A percentile compares a stretch with the other conserved stretches of the same genome.
Conservation (phyloP, 2,888 invertebrate species). For the Blastobasis adustella region DNA sequence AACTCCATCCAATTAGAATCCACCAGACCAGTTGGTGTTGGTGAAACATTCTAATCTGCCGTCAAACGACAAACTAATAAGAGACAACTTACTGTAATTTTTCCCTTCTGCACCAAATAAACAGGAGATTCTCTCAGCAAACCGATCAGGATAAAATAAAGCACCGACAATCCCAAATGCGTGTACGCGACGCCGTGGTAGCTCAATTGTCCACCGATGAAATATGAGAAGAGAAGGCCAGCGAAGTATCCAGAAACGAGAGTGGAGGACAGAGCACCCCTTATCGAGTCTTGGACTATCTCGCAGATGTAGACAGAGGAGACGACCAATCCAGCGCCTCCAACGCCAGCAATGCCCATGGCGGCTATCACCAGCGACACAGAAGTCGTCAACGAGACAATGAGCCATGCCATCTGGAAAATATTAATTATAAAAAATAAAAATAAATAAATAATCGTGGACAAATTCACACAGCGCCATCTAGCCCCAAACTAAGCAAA, state of each 20-base stretch:
- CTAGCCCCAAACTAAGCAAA: no score
- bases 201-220: conserved; percentile 42
- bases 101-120: conserved; percentile 36
- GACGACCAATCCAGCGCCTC: conserved; percentile 54
- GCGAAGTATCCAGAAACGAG: conserved; percentile 39
- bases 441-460: background rate
- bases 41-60: no score
- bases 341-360: conserved; percentile 39
- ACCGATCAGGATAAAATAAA: conserved; percentile 27
- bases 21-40: no score
- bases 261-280: conserved; percentile 48
- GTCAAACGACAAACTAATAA: no score
- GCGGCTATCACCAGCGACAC: conserved; percentile 39
- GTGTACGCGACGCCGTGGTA: conserved; percentile 38
- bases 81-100: conserved; percentile 11
- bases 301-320: conserved; percentile 55
- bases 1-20: no score
- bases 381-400: conserved; percentile 39
- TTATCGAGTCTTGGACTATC: conserved; percentile 51
- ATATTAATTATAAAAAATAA: background rate
- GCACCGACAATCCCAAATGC: conserved; percentile 29
- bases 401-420: conserved; percentile 48
- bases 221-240: conserved; percentile 47
- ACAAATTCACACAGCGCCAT: no score
- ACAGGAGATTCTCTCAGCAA: conserved; percentile 45